phyloP scores from a whole-genome alignment of 1,140 invertebrate genomes.

The Aphidius ervi region DNA sequence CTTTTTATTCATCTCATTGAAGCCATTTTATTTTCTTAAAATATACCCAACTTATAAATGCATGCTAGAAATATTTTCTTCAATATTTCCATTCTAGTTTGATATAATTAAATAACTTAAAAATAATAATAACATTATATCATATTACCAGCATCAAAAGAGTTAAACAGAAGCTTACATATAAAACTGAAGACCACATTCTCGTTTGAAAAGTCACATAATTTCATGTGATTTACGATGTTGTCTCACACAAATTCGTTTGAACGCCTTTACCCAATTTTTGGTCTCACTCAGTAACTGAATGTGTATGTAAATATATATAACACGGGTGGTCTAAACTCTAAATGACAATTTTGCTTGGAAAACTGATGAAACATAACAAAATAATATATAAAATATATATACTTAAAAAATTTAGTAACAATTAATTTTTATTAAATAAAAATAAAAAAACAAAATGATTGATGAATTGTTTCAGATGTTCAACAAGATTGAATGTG shows the following conservation, averaged over 20 bases:
- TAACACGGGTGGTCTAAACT: slow-evolving; percentile 38
- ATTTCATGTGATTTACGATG: slow-evolving; percentile 44
- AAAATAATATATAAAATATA: too few species aligned
- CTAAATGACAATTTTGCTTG: slow-evolving; percentile 9
- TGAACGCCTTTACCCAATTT: slow-evolving; percentile 8
- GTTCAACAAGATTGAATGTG: slow-evolving; percentile 8
- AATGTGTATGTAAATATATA: slow-evolving; percentile 5
- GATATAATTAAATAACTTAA: too few species aligned
- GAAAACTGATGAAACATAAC: too few species aligned
- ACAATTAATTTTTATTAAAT: too few species aligned
- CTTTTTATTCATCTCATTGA: too few species aligned
- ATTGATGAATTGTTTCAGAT: too few species aligned
- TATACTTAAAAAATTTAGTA: too few species aligned
- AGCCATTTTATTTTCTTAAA: too few species aligned
- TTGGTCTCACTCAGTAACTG: slow-evolving; percentile 1
- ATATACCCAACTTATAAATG: too few species aligned
- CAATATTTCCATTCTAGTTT: too few species aligned
- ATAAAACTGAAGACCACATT: slow-evolving; percentile 30
- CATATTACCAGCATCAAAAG: background rate
- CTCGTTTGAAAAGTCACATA: slow-evolving; percentile 46
- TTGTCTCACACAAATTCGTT: background rate
- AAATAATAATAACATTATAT: slow-evolving; percentile 18
- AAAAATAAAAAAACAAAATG: background rate
- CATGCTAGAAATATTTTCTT: too few species aligned
- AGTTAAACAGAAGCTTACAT: slow-evolving; percentile 8